Evolutionary conservation across 2,113 vertebrate genomes (phyloP), one percentile per base, ranked within the genome.

Genomic region (Falco punctatus): DNA sequence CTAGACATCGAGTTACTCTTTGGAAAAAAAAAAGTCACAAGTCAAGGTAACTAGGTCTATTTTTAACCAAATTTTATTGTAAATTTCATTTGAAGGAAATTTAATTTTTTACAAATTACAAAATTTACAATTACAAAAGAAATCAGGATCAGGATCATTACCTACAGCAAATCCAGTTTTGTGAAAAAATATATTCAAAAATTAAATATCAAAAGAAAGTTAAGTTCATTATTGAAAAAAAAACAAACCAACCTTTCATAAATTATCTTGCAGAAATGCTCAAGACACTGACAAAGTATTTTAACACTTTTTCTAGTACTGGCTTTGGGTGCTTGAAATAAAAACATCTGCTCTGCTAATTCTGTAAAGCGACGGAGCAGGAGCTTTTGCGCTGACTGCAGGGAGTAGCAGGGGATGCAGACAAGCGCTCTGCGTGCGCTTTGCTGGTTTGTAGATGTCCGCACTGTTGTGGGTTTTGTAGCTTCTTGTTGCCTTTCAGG

Each of bases 141-240:
- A 72, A 82, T 82, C 58, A 32, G 51, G 28, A n/a, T 92, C 64
- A 71, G 20, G 38, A 85, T 92, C 55, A 90, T 86, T 65, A 88
- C 67, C 93, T 90, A 88, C 88, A 95, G 84, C 81, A 94, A 87
- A 42, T 90, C 71, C 87, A 49, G 74, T 91, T 93, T 71, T 82
- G 91, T 97, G 97, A 97, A 97, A 97, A 97, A 97, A 97, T 97
- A 97, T 90, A 97, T 92, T 92, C 95, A 95, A 92, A 93, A 92
- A 92, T 96, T 96, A 97, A 97, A 96, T 97, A 98, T 93, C 94
- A 98, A 97, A 97, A 96, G 96, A 70, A 85, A 95, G 59, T 86
- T 59, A 87, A 91, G 40, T 97, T 96, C 94, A 95, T 94, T 73
- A 78, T 15, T 81, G 82, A 22, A 87, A 91, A 35, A 35, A 96